phyloP scores from a whole-genome alignment of 2,113 vertebrate species.

The Cisticola juncidis region DNA sequence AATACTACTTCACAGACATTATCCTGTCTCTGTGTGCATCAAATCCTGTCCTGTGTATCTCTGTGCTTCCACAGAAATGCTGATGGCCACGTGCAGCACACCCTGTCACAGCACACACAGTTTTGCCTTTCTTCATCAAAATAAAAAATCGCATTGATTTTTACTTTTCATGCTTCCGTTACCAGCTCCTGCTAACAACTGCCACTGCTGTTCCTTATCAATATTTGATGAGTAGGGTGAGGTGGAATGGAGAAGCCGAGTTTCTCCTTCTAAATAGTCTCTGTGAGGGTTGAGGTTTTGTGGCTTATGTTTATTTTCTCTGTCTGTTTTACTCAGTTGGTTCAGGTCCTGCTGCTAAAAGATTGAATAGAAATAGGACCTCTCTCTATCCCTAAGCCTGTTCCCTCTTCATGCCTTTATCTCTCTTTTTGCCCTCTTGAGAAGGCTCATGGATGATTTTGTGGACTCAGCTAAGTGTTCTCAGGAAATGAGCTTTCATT shows the following conservation, averaged over 20 bases:
- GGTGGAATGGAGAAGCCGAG: slow-evolving; percentile 49
- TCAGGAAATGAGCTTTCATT: background rate
- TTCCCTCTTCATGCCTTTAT: background rate
- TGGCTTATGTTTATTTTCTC: slow-evolving; percentile 52
- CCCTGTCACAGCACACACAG: background rate
- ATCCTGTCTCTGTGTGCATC: background rate
- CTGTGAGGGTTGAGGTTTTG: slow-evolving; percentile 62
- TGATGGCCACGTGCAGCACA: background rate
- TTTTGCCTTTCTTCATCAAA: background rate
- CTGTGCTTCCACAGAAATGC: background rate
- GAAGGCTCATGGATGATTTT: background rate
- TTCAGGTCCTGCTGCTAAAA: slow-evolving; percentile 17
- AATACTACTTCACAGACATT: background rate
- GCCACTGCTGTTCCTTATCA: slow-evolving; percentile 50
- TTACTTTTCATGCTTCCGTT: slow-evolving; percentile 49
- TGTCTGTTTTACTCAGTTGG: slow-evolving; percentile 3
- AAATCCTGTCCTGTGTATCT: background rate
- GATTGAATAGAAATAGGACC: background rate
- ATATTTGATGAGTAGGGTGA: slow-evolving; percentile 69
- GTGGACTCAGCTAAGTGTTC: background rate
- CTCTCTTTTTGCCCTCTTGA: background rate
- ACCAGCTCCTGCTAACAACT: slow-evolving; percentile 47
- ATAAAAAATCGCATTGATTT: slow-evolving; percentile 56
- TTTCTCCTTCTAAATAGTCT: slow-evolving; percentile 61
- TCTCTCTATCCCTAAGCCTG: background rate